Conservation (phyloP, 1,140 invertebrate species). For the Aporrectodea caliginosa region DNA sequence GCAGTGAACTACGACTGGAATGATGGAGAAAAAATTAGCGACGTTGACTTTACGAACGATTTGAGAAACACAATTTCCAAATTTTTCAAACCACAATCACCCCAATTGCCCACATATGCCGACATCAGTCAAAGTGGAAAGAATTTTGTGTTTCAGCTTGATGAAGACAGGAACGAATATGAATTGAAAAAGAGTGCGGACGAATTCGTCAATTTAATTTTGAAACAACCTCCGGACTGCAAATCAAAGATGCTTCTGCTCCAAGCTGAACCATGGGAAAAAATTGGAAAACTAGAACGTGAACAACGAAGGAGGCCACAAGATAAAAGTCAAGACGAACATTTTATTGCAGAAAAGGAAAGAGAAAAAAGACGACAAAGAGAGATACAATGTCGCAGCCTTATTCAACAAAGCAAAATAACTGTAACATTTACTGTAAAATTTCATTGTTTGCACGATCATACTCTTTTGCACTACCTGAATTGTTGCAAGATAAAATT, state of each 20-base stretch:
- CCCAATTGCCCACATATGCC: not conserved
- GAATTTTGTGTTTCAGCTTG: not conserved
- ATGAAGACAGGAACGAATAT: not conserved
- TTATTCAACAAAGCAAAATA: not conserved
- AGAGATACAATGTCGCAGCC: not conserved
- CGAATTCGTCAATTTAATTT: too few relatives aligned
- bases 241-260: not conserved
- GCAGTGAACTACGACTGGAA: not conserved
- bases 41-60: too few relatives aligned
- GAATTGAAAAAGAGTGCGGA: not conserved
- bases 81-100: not conserved
- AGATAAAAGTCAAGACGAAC: not conserved
- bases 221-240: not conserved
- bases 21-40: not conserved
- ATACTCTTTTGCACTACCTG: too few relatives aligned
- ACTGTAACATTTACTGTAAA: too few relatives aligned
- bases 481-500: too few relatives aligned
- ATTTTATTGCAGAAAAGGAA: not conserved
- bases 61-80: not conserved
- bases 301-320: not conserved
- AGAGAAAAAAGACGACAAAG: not conserved
- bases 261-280: not conserved
- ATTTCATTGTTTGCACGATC: too few relatives aligned
- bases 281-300: not conserved
- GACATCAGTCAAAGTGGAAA: not conserved